Evolutionary conservation across 2,888 invertebrate species (phyloP).

Genomic region (Callinectes sapidus): DNA sequence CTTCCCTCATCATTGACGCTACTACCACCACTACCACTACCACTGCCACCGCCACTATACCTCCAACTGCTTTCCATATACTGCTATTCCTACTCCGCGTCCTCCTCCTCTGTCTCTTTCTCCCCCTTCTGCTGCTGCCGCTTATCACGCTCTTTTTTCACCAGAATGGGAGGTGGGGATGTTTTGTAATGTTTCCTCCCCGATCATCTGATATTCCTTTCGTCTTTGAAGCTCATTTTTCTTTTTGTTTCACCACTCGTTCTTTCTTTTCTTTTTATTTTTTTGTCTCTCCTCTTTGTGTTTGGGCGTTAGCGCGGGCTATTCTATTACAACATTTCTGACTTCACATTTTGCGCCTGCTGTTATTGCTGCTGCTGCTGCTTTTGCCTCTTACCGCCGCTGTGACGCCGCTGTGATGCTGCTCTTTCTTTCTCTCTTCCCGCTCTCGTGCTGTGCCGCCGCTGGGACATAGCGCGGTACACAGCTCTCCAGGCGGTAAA

Average conservation of each 20-base stretch:
- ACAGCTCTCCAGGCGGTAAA: neutral
- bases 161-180: neutral
- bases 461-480: neutral
- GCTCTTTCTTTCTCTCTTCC: neutral
- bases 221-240: neutral
- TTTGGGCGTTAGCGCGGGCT: neutral
- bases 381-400: neutral
- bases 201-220: neutral
- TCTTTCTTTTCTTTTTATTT: neutral
- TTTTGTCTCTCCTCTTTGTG: neutral
- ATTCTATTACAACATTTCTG: constrained; percentile 1
- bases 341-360: neutral
- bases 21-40: neutral
- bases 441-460: neutral
- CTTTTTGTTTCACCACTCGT: neutral
- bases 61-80: neutral
- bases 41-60: neutral
- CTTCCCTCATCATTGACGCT: neutral
- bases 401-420: neutral
- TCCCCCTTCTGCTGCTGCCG: neutral
- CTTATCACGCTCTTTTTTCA: neutral
- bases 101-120: neutral
- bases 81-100: neutral
- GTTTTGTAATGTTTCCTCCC: neutral
- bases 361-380: neutral